Percentiles rank a stretch among this genome's conserved stretches.
Conservation (phyloP, 2,888 invertebrate genomes). For the Drosophila paracracens region DNA sequence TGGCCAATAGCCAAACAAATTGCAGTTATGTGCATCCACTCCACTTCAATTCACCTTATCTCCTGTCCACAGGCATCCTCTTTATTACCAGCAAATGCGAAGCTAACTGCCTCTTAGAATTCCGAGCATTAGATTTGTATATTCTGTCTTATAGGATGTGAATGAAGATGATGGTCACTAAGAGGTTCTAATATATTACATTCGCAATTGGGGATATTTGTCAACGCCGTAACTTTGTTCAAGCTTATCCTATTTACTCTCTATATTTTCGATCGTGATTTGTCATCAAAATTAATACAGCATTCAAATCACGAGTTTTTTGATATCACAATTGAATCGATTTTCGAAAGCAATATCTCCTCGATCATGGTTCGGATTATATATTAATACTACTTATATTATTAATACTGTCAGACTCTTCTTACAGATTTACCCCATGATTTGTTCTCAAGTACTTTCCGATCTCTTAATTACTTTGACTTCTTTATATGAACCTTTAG, state of each 20-base stretch:
- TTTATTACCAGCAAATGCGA: slow-evolving; percentile 28
- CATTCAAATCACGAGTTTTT: not conserved
- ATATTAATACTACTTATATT: not conserved
- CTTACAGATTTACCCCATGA: not conserved
- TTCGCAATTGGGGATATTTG: not conserved
- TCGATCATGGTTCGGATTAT: not conserved
- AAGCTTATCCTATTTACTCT: not conserved
- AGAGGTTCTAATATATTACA: not conserved
- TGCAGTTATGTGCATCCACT: slow-evolving; percentile 41
- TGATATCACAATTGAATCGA: not conserved
- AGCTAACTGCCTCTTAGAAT: slow-evolving; percentile 21
- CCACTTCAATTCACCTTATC: slow-evolving; percentile 28
- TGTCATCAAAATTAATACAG: not conserved
- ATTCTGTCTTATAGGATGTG: not conserved
- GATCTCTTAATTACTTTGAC: not conserved
- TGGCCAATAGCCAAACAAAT: slow-evolving; percentile 69
- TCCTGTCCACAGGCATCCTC: slow-evolving; percentile 28
- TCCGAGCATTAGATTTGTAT: slow-evolving; percentile 5
- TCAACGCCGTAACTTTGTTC: too few relatives aligned
- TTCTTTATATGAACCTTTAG: not conserved
- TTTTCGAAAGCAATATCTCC: not conserved
- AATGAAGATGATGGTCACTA: not conserved
- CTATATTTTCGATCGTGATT: not conserved
- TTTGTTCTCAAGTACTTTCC: not conserved
- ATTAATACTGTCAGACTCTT: too few relatives aligned